Evolutionary conservation across 64 coral and sea anemone genomes (phyloP).

Genomic region (Montipora efflorescens): DNA sequence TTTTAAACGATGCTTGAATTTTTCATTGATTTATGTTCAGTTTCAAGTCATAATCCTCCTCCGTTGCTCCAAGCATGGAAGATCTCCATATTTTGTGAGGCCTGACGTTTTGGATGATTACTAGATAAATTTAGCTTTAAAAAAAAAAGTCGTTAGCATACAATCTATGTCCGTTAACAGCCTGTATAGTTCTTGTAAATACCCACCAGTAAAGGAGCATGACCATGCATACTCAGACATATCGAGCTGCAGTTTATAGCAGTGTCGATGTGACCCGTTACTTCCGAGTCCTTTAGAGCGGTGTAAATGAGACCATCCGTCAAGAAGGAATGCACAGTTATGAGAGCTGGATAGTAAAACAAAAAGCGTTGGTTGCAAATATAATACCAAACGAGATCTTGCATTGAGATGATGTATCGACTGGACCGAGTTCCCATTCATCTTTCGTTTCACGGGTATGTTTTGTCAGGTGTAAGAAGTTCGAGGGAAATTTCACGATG

Average conservation of each 20-base stretch:
- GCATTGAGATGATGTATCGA: slow-evolving; percentile 6
- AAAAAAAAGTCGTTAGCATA: slow-evolving; percentile 4
- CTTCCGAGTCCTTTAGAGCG: too few relatives aligned
- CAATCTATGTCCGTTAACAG: slow-evolving; percentile 18
- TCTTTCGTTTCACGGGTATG: neutral
- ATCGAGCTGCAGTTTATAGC: slow-evolving; percentile 28
- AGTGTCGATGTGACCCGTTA: slow-evolving; percentile 10
- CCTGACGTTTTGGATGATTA: neutral
- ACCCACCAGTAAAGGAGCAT: too few relatives aligned
- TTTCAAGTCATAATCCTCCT: neutral
- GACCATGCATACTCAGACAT: neutral
- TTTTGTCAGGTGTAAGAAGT: slow-evolving; percentile 12
- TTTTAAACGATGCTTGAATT: neutral
- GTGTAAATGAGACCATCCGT: too few relatives aligned
- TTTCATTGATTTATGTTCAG: neutral
- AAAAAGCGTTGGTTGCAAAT: too few relatives aligned
- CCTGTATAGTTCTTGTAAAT: slow-evolving; percentile 4
- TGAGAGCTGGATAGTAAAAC: too few relatives aligned
- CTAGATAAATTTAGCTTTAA: slow-evolving; percentile 17
- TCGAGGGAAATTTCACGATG: neutral
- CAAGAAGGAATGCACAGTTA: too few relatives aligned
- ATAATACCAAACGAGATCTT: too few relatives aligned
- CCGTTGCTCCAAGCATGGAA: neutral
- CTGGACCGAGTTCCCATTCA: slow-evolving; percentile 1
- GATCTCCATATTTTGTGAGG: slow-evolving; percentile 24